Base-by-base conservation (phyloP, 2,797 vertebrate genomes). In the Crocidura indochinensis region DNA sequence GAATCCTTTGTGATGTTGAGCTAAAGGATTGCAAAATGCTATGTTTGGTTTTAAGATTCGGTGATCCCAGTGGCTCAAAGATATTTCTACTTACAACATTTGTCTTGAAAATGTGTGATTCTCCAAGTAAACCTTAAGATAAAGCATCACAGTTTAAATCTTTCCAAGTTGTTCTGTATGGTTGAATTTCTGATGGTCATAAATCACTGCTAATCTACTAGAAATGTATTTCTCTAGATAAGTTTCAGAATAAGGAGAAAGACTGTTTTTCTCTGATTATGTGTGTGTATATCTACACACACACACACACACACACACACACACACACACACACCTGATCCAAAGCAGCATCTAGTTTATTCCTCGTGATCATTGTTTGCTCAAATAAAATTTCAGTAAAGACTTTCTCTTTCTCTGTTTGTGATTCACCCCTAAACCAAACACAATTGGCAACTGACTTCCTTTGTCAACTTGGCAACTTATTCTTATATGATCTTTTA, bases 191-290 rank as follows among this genome's bases (percentile, higher is more conserved):
- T 51, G 24, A 78, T 90, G 38, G 75, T 90, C 74, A 79, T 95
- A 86, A 93, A 95, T 96, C 93, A 95, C 46, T 79, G 76, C 81
- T 92, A 92, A 94, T 95, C 90, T 95, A 60, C 91, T 88, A 84
- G 84, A 88, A 92, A 92, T 85, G 84, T 93, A 93, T 90, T 95
- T 97, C 90, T 90, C 26, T 90, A 92, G 94, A 96, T 94, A 80
- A 80, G 67, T 88, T 91, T 87, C 83, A 94, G 26, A 87, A 93
- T 78, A 83, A 0, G 0, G 27, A 77, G 46, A 76, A 51, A 64
- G 69, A n/a, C 29, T 90, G 69, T 5, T 53, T 90, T 94, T 38
- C 38, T 38, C 38, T 38, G 38, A 38, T 38, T 60, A 60, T 53
- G 11, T 53, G 15, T 60, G 19, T 60, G 56, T 60, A 8, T 60